Evolutionary conservation across 2,113 vertebrate species (phyloP).

Genomic region (Centrocercus urophasianus): DNA sequence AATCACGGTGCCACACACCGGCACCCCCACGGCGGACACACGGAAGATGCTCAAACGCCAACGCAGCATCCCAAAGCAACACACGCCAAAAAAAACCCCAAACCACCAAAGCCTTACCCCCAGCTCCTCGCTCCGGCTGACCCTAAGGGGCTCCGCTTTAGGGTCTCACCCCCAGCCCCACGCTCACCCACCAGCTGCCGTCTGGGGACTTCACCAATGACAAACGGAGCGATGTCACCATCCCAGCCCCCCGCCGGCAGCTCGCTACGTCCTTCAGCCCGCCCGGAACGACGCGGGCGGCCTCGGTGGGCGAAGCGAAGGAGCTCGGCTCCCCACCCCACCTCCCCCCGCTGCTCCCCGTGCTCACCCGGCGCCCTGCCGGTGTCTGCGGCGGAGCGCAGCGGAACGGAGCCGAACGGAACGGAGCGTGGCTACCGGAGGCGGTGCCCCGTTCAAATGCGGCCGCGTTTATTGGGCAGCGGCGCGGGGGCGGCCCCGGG

Average conservation of each 20-base stretch:
- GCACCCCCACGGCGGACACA: too few relatives aligned
- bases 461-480: slow-evolving; percentile 34
- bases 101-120: neutral
- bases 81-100: neutral
- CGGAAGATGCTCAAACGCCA: neutral
- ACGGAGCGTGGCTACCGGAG: neutral
- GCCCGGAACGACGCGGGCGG: neutral
- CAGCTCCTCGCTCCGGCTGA: neutral
- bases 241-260: neutral
- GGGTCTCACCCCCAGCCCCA: neutral
- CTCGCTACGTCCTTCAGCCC: too few relatives aligned
- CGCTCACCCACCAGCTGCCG: neutral
- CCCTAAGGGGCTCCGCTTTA: neutral
- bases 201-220: neutral
- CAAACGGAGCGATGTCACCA: neutral
- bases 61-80: neutral
- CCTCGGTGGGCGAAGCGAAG: too few relatives aligned
- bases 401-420: neutral
- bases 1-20: neutral
- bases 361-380: slow-evolving; percentile 19
- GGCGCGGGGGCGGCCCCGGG: neutral
- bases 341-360: neutral
- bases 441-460: slow-evolving; percentile 13
- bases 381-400: neutral
- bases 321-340: too few relatives aligned